Conservation (phyloP, 2,797 vertebrate genomes). For the Sebastes steindachneri region DNA sequence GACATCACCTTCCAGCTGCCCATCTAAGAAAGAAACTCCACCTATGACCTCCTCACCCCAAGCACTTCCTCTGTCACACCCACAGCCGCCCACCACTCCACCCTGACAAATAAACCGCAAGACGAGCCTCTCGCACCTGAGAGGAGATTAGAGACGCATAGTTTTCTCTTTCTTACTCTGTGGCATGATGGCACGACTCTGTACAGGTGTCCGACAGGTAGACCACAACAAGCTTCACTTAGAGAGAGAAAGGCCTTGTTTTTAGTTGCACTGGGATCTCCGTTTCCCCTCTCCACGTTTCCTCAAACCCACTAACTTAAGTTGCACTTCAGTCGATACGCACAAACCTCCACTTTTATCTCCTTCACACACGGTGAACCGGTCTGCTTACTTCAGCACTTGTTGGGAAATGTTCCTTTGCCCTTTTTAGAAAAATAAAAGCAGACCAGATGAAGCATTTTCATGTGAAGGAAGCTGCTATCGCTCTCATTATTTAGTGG, state of each 20-base stretch:
- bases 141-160: conserved; percentile 15
- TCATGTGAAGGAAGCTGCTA: neutral
- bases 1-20: conserved; percentile 99
- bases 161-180: conserved; percentile 24
- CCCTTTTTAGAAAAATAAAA: neutral
- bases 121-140: neutral
- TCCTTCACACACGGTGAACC: neutral
- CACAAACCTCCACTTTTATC: conserved; percentile 44
- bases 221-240: neutral
- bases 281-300: neutral
- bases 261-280: neutral
- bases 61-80: neutral
- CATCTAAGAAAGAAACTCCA: conserved; percentile 81
- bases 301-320: neutral
- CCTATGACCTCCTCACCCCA: neutral
- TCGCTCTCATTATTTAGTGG: neutral
- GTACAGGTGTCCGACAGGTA: neutral
- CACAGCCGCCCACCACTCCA: neutral
- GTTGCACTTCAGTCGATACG: conserved; percentile 55
- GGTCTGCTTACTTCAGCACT: neutral
- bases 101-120: neutral
- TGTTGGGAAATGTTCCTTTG: neutral
- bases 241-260: neutral
- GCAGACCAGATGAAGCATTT: neutral
- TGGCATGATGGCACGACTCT: conserved; percentile 32